phyloP scores from a whole-genome alignment of 2,113 vertebrate genomes.

The Pelusios castaneus region DNA sequence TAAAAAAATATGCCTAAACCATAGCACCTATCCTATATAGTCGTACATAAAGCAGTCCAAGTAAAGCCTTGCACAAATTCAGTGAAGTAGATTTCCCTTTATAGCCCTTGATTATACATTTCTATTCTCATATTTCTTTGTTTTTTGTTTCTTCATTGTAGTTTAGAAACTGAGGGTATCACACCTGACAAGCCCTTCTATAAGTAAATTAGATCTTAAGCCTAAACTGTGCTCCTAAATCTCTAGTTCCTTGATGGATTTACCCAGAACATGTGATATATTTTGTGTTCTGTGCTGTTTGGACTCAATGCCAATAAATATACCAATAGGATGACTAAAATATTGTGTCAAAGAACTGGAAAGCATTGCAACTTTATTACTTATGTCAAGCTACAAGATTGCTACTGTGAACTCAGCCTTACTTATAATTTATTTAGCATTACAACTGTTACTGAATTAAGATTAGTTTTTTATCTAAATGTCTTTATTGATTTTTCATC shows the following conservation, averaged over 20 bases:
- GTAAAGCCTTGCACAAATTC: neutral
- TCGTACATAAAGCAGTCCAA: slow-evolving; percentile 4
- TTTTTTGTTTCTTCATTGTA: neutral
- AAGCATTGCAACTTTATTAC: neutral
- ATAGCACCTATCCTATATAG: neutral
- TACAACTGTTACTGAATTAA: neutral
- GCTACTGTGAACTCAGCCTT: neutral
- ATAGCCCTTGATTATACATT: neutral
- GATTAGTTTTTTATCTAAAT: neutral
- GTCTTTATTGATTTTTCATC: neutral
- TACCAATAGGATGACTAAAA: neutral
- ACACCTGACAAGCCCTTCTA: neutral
- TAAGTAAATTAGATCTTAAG: neutral
- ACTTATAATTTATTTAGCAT: neutral
- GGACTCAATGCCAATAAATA: rapidly evolving
- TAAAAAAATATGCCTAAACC: slow-evolving; percentile 33
- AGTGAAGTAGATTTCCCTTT: neutral
- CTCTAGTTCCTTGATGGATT: neutral
- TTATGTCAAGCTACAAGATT: neutral
- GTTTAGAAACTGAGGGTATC: slow-evolving; percentile 8
- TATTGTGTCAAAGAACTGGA: neutral
- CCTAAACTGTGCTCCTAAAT: neutral
- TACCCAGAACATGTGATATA: rapidly evolving
- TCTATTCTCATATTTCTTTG: slow-evolving; percentile 7
- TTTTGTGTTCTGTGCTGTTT: neutral